Percentiles rank a stretch among this genome's conserved stretches.
Conservation (phyloP, 2,888 invertebrate genomes). For the Clanis bilineata region DNA sequence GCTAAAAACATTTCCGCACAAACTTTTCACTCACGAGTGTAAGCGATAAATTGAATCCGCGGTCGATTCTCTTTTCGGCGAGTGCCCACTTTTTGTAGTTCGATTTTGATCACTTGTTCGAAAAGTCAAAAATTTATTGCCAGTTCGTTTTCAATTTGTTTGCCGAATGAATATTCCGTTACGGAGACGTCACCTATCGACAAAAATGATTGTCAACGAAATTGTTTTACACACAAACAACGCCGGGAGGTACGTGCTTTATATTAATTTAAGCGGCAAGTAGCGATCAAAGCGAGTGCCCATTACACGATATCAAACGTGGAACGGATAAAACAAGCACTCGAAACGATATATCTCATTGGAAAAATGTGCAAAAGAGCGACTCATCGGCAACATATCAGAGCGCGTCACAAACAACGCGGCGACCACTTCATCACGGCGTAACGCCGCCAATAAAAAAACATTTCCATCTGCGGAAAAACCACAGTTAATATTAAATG, state of each 20-base stretch:
- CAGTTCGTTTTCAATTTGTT: slow-evolving; percentile 66
- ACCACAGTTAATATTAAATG: slow-evolving; percentile 82
- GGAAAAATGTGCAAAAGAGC: slow-evolving; percentile 68
- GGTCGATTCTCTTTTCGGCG: slow-evolving; percentile 64
- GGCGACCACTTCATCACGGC: slow-evolving; percentile 77
- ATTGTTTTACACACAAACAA: slow-evolving; percentile 19
- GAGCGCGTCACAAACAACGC: slow-evolving; percentile 75
- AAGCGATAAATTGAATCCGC: slow-evolving; percentile 73
- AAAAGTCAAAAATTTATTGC: slow-evolving; percentile 76
- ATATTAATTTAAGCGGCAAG: slow-evolving; percentile 7
- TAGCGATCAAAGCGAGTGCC: slow-evolving; percentile 20
- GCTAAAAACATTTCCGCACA: slow-evolving; percentile 48
- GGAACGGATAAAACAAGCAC: slow-evolving; percentile 45
- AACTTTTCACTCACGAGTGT: slow-evolving; percentile 56
- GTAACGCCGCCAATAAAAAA: slow-evolving; percentile 75
- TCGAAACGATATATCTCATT: slow-evolving; percentile 60
- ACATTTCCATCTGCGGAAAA: slow-evolving; percentile 80
- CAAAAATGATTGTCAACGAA: slow-evolving; percentile 51
- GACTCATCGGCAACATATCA: slow-evolving; percentile 69
- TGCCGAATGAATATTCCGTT: slow-evolving; percentile 45
- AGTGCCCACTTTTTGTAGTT: slow-evolving; percentile 69
- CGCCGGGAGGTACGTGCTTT: neutral
- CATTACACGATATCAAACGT: slow-evolving; percentile 26
- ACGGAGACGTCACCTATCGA: slow-evolving; percentile 30
- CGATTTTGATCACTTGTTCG: slow-evolving; percentile 74